Base-by-base conservation (phyloP, 2,888 invertebrate species). In the Tetragnatha montana region DNA sequence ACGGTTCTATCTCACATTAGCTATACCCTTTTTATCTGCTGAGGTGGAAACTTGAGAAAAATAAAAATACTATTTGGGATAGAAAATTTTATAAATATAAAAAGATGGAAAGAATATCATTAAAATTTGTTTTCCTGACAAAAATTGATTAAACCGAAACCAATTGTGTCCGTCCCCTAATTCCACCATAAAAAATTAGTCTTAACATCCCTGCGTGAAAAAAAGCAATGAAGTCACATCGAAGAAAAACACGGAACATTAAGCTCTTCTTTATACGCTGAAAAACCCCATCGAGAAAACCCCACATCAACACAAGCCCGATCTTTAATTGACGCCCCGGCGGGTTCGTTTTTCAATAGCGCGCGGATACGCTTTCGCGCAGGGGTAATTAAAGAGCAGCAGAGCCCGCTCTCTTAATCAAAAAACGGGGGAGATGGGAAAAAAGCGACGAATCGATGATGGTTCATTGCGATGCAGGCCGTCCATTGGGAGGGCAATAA, bases 401-500 rank as follows among this genome's bases (percentile, higher is more conserved):
- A 21, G 74, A 60, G 82, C 82, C 75, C 50, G 70, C 22, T 74
- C 80, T 60, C 83, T 88, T 88, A 88, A 88, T 88, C 88, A 88
- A 73, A 83, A 79, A 83, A 71, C 35, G 47, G 7, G 50, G 50
- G 35, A n/a, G n/a, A n/a, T n/a, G 35, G 35, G 35, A 35, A 35
- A 35, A 35, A 19, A 50, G 79, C 68, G n/a, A 47, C 19, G 22
- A 50, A 8, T 21, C 17, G 69, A 49, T 19, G 68, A 51, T 50
- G 60, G 50, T 79, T 83, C 88, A 83, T 88, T 76, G 85, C 85
- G 60, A 89, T 81, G 19, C 19, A 60, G 79, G 68, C 50, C 79
- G 87, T 90, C 82, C 86, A 86, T 68, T 79, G 86, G 79, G 82
- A 81, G 87, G 69, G 82, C 86, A 90, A 90, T 90, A 86, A 90